Conservation (phyloP, 2,888 invertebrate genomes). For the Gastrophysa polygoni region DNA sequence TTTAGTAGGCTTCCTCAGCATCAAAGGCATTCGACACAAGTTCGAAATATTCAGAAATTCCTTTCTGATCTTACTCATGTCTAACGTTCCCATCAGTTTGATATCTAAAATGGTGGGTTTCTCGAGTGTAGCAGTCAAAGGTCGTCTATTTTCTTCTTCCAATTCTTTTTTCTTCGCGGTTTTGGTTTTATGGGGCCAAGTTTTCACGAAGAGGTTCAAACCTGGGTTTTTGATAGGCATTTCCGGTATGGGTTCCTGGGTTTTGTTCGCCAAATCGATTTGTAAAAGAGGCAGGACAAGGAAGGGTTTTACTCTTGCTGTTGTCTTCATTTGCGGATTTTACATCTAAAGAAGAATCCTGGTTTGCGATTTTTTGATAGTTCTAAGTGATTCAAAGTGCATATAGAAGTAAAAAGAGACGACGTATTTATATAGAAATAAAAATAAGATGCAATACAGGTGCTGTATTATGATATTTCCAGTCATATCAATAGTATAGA, state of each 20-base stretch:
- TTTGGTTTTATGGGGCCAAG: constrained; percentile 48
- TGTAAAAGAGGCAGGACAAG: constrained; percentile 43
- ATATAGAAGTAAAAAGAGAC: no score
- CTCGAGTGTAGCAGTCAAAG: constrained; percentile 64
- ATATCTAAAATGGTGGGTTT: constrained; percentile 63
- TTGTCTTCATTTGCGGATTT: constrained; percentile 38
- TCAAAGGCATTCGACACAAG: constrained; percentile 52
- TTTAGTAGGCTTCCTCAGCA: constrained; percentile 33
- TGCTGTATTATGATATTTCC: no score
- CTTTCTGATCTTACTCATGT: constrained; percentile 64
- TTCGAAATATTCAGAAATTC: constrained; percentile 60
- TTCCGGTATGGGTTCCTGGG: constrained; percentile 24
- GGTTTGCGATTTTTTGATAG: no score
- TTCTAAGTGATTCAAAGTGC: no score
- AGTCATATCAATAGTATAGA: no score
- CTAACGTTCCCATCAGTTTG: constrained; percentile 60
- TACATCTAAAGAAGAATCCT: constrained; percentile 16
- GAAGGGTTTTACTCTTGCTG: constrained; percentile 41
- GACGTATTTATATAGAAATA: no score
- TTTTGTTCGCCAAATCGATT: constrained; percentile 19
- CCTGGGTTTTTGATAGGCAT: constrained; percentile 49
- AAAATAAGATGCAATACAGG: no score
- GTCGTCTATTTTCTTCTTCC: constrained; percentile 52
- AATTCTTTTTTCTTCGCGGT: constrained; percentile 34
- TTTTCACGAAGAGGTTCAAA: constrained; percentile 53